These are phyloP conservation scores for Cecidostiba fungosa DNA, from an alignment of 2,888 invertebrate genomes.

Conservation along the genomic window DNA sequence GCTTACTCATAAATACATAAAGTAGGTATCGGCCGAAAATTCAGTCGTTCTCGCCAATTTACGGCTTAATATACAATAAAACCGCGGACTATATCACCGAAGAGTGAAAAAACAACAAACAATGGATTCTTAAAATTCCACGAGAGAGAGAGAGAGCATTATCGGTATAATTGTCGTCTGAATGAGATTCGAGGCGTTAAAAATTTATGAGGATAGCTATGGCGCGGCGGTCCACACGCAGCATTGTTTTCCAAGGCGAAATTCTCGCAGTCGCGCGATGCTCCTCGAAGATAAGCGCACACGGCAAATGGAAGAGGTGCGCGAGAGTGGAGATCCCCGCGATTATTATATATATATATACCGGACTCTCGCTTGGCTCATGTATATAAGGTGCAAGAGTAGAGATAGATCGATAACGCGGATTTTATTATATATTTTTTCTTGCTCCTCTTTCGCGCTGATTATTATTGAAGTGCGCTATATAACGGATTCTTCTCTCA, in stretches of 20 bases:
- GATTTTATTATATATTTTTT: conserved; percentile 29
- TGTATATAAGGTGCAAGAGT: neutral
- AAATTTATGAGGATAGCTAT: conserved; percentile 48
- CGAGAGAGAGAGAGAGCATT: neutral
- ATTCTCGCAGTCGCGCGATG: conserved; percentile 8
- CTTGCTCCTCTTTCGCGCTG: neutral
- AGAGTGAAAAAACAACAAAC: neutral
- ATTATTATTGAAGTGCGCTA: conserved; percentile 14
- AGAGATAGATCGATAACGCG: conserved; percentile 47
- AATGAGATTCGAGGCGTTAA: conserved; percentile 43
- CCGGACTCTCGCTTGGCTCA: neutral
- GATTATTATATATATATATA: conserved; percentile 43
- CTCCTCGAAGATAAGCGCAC: conserved; percentile 45
- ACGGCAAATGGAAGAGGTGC: conserved; percentile 17
- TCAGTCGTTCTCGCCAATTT: neutral
- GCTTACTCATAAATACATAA: neutral
- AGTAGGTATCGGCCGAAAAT: neutral
- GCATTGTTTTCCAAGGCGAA: conserved; percentile 48
- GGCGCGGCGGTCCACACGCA: conserved; percentile 39
- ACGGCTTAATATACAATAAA: neutral
- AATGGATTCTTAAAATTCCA: neutral
- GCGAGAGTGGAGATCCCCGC: neutral
- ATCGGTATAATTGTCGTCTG: conserved; percentile 49
- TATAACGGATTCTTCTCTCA: conserved; percentile 34
- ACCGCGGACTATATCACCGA: neutral